Evolutionary conservation across 2,888 invertebrate genomes (phyloP).

Genomic region (Caenorhabditis doughertyi): DNA sequence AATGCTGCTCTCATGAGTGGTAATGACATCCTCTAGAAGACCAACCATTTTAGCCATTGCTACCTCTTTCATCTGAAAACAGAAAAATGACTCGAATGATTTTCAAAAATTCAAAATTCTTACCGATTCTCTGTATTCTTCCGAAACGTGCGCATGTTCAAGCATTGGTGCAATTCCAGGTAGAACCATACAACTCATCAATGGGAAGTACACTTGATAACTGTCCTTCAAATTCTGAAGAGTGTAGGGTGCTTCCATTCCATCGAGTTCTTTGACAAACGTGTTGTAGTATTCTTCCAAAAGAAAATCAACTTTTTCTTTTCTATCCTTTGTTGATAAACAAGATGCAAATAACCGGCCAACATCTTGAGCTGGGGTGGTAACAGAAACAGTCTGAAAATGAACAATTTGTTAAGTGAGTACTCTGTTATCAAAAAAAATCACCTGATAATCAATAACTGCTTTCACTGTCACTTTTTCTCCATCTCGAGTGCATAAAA

Average conservation of each 20-base stretch:
- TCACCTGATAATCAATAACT: slow-evolving; percentile 59
- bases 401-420: no score
- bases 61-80: slow-evolving; percentile 30
- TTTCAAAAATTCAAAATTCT: neutral
- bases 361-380: slow-evolving; percentile 46
- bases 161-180: slow-evolving; percentile 55
- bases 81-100: neutral
- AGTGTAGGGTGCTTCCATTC: slow-evolving; percentile 46
- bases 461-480: slow-evolving; percentile 45
- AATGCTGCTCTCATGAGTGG: slow-evolving; percentile 42
- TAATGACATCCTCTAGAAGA: slow-evolving; percentile 51
- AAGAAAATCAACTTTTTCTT: slow-evolving; percentile 34
- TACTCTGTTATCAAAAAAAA: neutral
- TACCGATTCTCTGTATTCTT: slow-evolving; percentile 24
- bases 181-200: slow-evolving; percentile 44
- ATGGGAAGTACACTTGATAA: slow-evolving; percentile 40
- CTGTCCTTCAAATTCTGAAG: slow-evolving; percentile 54
- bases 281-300: slow-evolving; percentile 52
- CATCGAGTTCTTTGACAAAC: slow-evolving; percentile 45
- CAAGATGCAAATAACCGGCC: slow-evolving; percentile 36
- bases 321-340: slow-evolving; percentile 43
- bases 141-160: slow-evolving; percentile 17
- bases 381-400: slow-evolving; percentile 51
- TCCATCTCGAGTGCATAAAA: slow-evolving; percentile 37
- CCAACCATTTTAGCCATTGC: slow-evolving; percentile 58